Conservation (phyloP, 2,113 vertebrate genomes). For the Forbesichthys agassizii region DNA sequence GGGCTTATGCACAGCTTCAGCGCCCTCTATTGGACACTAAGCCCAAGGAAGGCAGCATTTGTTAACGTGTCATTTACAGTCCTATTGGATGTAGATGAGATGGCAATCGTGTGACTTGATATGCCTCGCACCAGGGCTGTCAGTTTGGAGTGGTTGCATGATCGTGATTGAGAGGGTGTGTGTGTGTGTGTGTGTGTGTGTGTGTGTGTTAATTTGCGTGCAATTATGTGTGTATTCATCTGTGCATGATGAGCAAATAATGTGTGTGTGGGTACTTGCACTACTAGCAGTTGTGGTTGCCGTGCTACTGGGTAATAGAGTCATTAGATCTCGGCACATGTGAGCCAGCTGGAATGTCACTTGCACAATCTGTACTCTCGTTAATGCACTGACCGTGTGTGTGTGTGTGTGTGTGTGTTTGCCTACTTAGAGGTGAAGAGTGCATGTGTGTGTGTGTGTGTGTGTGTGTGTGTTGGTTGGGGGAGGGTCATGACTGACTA, state of each 20-base stretch:
- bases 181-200: background rate
- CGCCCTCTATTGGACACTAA: slow-evolving; percentile 64
- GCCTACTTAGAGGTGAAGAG: no score
- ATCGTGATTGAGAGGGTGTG: slow-evolving; percentile 7
- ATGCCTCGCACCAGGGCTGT: slow-evolving; percentile 27
- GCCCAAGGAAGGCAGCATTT: slow-evolving; percentile 7
- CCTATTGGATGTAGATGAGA: background rate
- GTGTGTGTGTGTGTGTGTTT: slow-evolving; percentile 10
- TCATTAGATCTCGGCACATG: slow-evolving; percentile 61
- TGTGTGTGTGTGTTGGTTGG: background rate
- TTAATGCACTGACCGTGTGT: slow-evolving; percentile 26
- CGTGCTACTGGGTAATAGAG: slow-evolving; percentile 46
- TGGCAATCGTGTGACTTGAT: slow-evolving; percentile 9
- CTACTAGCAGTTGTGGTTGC: slow-evolving; percentile 46
- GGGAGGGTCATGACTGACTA: no score
- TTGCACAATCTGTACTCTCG: slow-evolving; percentile 37
- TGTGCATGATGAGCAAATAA: slow-evolving; percentile 2
- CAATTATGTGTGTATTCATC: background rate
- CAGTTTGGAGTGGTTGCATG: background rate
- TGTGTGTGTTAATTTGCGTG: background rate
- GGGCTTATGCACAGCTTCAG: slow-evolving; percentile 36
- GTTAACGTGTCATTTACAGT: background rate
- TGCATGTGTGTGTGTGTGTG: background rate
- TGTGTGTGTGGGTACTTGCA: slow-evolving; percentile 17
- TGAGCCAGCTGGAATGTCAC: slow-evolving; percentile 49